Base-by-base conservation (phyloP, 2,888 invertebrate species). In the Yponomeuta malinellus region DNA sequence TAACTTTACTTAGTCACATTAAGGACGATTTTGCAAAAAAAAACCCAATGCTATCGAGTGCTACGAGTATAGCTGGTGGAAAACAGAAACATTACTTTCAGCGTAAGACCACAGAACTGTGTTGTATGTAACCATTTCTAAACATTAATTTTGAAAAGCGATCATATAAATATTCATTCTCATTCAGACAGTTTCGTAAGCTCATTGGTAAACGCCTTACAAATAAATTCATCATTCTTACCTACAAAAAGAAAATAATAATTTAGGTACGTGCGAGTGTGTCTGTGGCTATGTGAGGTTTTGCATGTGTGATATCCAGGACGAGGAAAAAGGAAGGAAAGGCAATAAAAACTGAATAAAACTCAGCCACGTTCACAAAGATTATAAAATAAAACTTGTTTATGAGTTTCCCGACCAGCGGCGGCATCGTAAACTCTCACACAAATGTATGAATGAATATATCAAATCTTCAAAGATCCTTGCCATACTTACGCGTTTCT, bases 351-450 rank as follows among this genome's bases (percentile, higher is more conserved):
- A 71, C 64, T 43, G 52, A 70, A 71, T 70, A 72, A 59, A 69
- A 69, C 71, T 66, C 71, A 71, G 23, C 70, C 68, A 71, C 72
- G 72, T 73, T 74, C 72, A 74, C 71, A 73, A 74, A 74, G 75
- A 77, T 78, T 77, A 77, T 78, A 77, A 78, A 79, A 77, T 68
- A 68, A 68, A 68, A 68, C 77, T 75, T 78, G 78, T 79, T 78
- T 78, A 77, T 77, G 76, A 77, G 70, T 67, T 66, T 71, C 63
- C 70, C 59, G 67, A 48, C 43, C 8, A 43, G 64, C 68, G 68
- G 67, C 63, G 63, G 63, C 23, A 10, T 65, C 68, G 70, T 71
- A 68, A 72, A 71, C 63, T 72, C 59, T 71, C 70, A 59, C 72
- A 71, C 71, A 74, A 71, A 72, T 71, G 71, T 73, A 74, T 73